Evolutionary conservation across 2,888 invertebrate genomes (phyloP), one percentile per base, ranked within the genome.

Genomic region (Candidula unifasciata): DNA sequence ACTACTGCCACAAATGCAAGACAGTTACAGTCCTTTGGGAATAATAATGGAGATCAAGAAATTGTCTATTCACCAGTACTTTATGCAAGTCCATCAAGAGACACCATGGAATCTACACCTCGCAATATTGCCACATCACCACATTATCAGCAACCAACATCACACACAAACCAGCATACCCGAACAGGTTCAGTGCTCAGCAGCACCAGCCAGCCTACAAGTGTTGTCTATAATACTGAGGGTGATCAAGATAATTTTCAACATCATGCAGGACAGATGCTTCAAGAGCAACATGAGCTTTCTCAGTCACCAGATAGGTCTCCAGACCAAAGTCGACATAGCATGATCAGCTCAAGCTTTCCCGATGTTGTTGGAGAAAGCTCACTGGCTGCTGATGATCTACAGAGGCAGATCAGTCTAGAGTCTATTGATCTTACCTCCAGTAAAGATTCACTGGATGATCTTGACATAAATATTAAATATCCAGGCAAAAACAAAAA

Each of bases 311-410:
- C 33, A 30, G 60, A 77, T n/a, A 77, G 30, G 5, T 77, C 76
- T 24, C 77, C 77, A 64, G 35, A 78, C 0, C 64, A 37, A 1
- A 33, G 21, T 64, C 60, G 18, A 30, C 54, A 78, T n/a, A 78
- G 64, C 79, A 79, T 64, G 64, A 79, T 68, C 24, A 68, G 44
- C 16, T 66, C 64, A 27, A 71, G 71, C 2, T 35, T 80, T 24
- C 80, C 80, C n/a, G 80, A 80, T 52, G 80, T 80, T 71, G 57
- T 80, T 57, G 80, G 69, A 35, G 71, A 80, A 16, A 80, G 35
- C 13, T 54, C 71, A 30, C 35, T n/a, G 21, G 2, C 52, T 24
- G 0, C 54, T 24, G n/a, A 8, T 35, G 60, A 80, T 52, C 69
- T 35, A 33, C 33, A 69, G 16, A 69, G 57, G 13, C 69, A 52